Evolutionary conservation across 2,797 vertebrate species (phyloP), one percentile per base, ranked within the genome.

Genomic region (Lemur catta): DNA sequence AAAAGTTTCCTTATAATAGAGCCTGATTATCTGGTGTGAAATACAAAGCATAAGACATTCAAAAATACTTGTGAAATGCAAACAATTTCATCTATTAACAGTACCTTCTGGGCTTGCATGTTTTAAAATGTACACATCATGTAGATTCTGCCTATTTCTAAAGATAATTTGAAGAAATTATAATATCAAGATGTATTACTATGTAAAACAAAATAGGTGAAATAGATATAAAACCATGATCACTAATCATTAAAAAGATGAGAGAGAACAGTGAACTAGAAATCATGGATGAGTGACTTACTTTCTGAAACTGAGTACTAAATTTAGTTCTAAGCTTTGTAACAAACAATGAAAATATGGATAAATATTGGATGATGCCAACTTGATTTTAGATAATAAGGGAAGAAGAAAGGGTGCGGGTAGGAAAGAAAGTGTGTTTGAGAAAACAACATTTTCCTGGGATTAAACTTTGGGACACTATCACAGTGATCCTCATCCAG

Each of bases 101-200:
- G n/a, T n/a, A 43, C 11, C 41, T 55, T 76, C 46, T 50, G 4
- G n/a, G 46, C 7, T 30, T 88, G 46, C 22, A 65, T 76, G 15
- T 84, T 81, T 95, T 92, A 15, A 88, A 92, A 86, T 20, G 7
- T 79, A 48, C 72, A 33, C 79, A 35, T 80, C 76, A 80, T 55
- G 28, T 71, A 87, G n/a, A 95, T 75, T 87, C 41, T 79, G 7
- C 10, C 17, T 46, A 71, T n/a, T 93, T 84, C 85, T 75, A 92
- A 91, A 89, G 93, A 84, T 67, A 90, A 61, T 72, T 92, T 76
- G n/a, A 92, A 92, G 24, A 24, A 82, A 84, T 75, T 2, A 65
- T 59, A 88, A 65, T 71, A 87, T 76, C 35, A 92, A 92, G 65
- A 24, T 63, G 24, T 26, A 57, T 57, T 57, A 57, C 57, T 59